A percentile compares a stretch with the other conserved stretches of the same genome.
Evolutionary conservation across 2,113 vertebrate genomes (phyloP).

Genomic region (Percopsis transmontana): DNA sequence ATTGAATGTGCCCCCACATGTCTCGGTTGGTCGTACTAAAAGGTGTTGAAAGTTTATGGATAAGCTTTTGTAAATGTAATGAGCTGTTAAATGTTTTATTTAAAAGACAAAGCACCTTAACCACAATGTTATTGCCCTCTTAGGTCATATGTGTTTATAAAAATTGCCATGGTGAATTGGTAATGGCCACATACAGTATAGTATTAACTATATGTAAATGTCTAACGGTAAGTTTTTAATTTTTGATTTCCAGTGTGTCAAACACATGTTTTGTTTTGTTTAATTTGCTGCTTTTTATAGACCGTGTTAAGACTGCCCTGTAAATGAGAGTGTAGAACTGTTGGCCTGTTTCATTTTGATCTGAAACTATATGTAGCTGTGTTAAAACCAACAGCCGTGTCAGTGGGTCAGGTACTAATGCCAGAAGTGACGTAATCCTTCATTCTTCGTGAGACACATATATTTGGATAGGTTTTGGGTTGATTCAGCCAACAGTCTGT

Average conservation of each 20-base stretch:
- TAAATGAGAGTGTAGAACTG: slow-evolving; percentile 38
- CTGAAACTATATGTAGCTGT: slow-evolving; percentile 33
- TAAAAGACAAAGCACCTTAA: slow-evolving; percentile 59
- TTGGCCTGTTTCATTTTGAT: slow-evolving; percentile 22
- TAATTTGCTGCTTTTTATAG: slow-evolving; percentile 65
- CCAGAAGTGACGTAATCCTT: slow-evolving; percentile 8
- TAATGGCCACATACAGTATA: slow-evolving; percentile 27
- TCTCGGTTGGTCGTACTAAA: slow-evolving; percentile 51
- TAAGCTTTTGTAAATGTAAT: slow-evolving; percentile 60
- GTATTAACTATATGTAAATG: slow-evolving; percentile 17
- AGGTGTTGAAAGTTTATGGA: slow-evolving; percentile 49
- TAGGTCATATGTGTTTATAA: slow-evolving; percentile 31
- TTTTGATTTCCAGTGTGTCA: slow-evolving; percentile 38
- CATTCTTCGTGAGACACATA: slow-evolving; percentile 9
- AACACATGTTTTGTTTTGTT: slow-evolving; percentile 46
- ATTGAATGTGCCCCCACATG: slow-evolving; percentile 48
- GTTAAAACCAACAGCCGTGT: slow-evolving; percentile 37
- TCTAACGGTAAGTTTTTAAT: slow-evolving; percentile 39
- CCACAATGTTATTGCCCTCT: slow-evolving; percentile 22
- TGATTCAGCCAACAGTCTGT: slow-evolving; percentile 17
- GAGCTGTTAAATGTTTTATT: slow-evolving; percentile 36
- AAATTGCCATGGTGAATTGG: slow-evolving; percentile 35
- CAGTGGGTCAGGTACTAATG: slow-evolving; percentile 4
- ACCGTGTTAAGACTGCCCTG: slow-evolving; percentile 54
- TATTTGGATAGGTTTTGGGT: slow-evolving; percentile 9